Evolutionary conservation across 2,888 invertebrate species (phyloP).

Genomic region (Trypoxylon attenuatum): DNA sequence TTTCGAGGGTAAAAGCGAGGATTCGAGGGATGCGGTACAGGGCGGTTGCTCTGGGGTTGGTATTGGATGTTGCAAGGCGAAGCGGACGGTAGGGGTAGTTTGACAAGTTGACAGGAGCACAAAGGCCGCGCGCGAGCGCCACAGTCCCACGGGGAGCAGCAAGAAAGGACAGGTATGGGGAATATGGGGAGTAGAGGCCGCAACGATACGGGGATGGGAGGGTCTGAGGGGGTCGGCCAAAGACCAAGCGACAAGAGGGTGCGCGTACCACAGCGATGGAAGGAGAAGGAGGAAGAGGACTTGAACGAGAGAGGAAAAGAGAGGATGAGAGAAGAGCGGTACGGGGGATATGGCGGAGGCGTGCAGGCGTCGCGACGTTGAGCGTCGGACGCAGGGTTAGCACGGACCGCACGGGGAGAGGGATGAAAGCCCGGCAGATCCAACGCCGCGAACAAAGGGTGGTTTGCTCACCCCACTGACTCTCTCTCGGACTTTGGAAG

Average conservation of each 20-base stretch:
- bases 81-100: constrained; percentile 69
- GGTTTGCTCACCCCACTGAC: constrained; percentile 28
- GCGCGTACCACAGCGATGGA: not conserved
- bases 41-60: constrained; percentile 54
- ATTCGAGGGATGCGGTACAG: constrained; percentile 28
- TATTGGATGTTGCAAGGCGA: constrained; percentile 65
- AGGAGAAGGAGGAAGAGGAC: constrained; percentile 1
- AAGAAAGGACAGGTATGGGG: constrained; percentile 32
- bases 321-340: constrained; percentile 17
- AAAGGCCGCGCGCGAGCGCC: constrained; percentile 73
- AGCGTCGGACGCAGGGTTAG: constrained; percentile 63
- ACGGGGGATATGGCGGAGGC: constrained; percentile 13
- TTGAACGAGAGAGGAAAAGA: constrained; percentile 4
- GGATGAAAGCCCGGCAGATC: constrained; percentile 58
- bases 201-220: no score
- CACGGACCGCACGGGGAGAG: constrained; percentile 39
- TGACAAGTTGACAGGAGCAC: constrained; percentile 75
- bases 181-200: constrained; percentile 3
- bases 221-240: not conserved
- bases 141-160: constrained; percentile 52
- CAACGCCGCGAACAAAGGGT: constrained; percentile 67
- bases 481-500: constrained; percentile 46
- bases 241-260: not conserved
- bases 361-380: constrained; percentile 78
- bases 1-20: constrained; percentile 44